Conservation (phyloP, 2,113 vertebrate species). For the Etia nguti region DNA sequence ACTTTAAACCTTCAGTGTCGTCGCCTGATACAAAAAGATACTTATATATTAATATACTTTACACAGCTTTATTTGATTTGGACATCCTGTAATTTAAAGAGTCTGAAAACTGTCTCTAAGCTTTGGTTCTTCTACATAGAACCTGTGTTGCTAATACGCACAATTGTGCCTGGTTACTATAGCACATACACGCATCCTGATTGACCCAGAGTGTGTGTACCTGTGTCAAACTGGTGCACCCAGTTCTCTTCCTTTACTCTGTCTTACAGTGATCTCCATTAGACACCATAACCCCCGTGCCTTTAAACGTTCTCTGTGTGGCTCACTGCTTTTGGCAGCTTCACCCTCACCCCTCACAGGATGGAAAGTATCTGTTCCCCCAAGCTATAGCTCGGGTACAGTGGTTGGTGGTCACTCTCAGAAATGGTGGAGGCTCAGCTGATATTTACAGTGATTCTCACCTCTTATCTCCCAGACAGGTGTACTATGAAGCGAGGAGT, state of each 20-base stretch:
- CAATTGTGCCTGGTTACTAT: background rate
- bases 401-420: background rate
- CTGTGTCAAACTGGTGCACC: background rate
- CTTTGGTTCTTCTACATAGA: background rate
- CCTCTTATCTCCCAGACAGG: background rate
- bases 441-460: background rate
- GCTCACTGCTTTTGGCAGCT: background rate
- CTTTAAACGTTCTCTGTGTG: background rate
- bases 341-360: background rate
- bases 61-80: background rate
- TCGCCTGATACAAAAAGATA: constrained; percentile 23
- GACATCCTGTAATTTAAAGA: background rate
- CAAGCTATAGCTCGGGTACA: background rate
- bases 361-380: background rate
- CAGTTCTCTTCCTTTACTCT: background rate
- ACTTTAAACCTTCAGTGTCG: background rate
- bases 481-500: background rate
- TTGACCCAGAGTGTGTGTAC: background rate
- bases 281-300: background rate
- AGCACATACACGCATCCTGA: background rate
- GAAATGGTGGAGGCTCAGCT: background rate
- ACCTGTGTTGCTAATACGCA: background rate
- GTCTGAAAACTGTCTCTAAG: background rate
- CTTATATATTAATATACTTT: background rate
- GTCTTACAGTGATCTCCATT: background rate